These are phyloP conservation scores for Phrynocephalus forsythii DNA, from an alignment of 2,797 vertebrate genomes.

Conservation along the genomic window DNA sequence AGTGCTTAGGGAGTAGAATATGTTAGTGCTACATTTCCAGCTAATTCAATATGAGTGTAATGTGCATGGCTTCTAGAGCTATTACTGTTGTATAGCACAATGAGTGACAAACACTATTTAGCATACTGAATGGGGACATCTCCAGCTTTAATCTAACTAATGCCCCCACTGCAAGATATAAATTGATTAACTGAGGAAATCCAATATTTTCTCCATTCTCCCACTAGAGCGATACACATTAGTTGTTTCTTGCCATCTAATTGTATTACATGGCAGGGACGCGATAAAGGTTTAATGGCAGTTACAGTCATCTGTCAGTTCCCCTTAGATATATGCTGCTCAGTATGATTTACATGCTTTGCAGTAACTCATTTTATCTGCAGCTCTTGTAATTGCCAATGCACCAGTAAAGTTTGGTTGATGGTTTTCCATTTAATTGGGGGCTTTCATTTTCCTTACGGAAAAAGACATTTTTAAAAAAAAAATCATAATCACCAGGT, in stretches of 20 bases:
- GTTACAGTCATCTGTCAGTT: conserved; percentile 90
- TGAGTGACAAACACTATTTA: conserved; percentile 91
- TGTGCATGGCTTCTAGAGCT: conserved; percentile 48
- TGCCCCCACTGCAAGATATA: conserved; percentile 90
- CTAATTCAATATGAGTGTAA: conserved; percentile 59
- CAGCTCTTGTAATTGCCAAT: conserved; percentile 35
- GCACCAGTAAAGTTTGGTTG: conserved; percentile 42
- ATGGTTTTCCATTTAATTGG: conserved; percentile 47
- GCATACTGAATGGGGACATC: conserved; percentile 84
- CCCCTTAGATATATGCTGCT: conserved; percentile 78
- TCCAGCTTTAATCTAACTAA: conserved; percentile 91
- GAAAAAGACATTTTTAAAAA: conserved; percentile 18
- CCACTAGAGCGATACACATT: conserved; percentile 89
- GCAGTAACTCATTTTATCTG: conserved; percentile 53
- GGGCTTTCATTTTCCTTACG: not conserved
- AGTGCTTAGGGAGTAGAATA: conserved; percentile 42
- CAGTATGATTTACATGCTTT: conserved; percentile 76
- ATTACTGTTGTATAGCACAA: conserved; percentile 81
- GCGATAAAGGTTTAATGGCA: conserved; percentile 90
- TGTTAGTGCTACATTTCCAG: conserved; percentile 55
- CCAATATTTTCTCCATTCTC: conserved; percentile 95
- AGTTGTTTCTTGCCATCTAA: conserved; percentile 92
- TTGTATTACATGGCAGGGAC: conserved; percentile 92
- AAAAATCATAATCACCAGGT: not conserved
- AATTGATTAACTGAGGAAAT: conserved; percentile 95